Evolutionary conservation across 2,888 invertebrate genomes (phyloP).

Genomic region (Pheosia gnoma): DNA sequence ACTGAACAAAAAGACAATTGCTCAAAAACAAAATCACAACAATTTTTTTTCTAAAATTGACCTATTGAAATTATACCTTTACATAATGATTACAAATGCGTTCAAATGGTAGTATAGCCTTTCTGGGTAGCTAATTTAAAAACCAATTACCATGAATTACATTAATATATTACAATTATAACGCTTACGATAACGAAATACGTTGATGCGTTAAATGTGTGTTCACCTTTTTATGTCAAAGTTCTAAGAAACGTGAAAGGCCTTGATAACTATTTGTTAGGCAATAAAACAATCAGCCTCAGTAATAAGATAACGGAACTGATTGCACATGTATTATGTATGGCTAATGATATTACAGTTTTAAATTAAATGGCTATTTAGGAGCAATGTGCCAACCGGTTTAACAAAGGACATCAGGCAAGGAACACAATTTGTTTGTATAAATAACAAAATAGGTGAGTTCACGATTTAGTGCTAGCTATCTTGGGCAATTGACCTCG

Average conservation of each 20-base stretch:
- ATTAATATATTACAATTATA: not conserved
- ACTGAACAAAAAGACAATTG: too few species aligned
- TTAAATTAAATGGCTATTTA: not conserved
- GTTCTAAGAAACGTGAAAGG: not conserved
- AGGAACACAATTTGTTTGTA: not conserved
- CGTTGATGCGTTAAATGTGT: not conserved
- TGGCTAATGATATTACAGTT: not conserved
- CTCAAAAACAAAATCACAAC: too few species aligned
- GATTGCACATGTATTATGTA: not conserved
- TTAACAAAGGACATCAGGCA: not conserved
- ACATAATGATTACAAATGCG: too few species aligned
- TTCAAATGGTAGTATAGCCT: too few species aligned
- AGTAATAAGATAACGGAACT: conserved; percentile 2
- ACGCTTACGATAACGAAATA: not conserved
- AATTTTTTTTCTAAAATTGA: too few species aligned
- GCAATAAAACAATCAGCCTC: conserved; percentile 1
- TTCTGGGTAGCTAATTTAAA: not conserved
- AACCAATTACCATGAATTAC: not conserved
- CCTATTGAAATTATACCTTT: too few species aligned
- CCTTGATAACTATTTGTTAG: conserved; percentile 3
- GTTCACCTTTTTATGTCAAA: not conserved
- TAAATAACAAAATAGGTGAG: not conserved
- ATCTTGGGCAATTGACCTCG: not conserved
- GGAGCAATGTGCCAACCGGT: not conserved
- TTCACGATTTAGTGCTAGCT: not conserved